These are phyloP conservation scores for Siphamia tubifer DNA, from an alignment of 2,113 vertebrate species.

Conservation along the genomic window DNA sequence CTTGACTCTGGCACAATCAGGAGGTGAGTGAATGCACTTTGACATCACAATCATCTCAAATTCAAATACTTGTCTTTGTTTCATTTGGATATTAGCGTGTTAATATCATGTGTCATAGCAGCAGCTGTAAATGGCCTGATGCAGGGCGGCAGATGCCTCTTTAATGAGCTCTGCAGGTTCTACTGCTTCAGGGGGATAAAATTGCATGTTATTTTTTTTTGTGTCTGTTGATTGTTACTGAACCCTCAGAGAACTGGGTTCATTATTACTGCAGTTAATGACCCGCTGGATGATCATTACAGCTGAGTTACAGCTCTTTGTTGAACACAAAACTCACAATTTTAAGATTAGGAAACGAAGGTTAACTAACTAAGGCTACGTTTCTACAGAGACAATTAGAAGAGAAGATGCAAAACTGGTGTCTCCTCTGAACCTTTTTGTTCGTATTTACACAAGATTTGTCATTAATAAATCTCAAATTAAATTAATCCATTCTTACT, in stretches of 20 bases:
- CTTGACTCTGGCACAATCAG: slow-evolving; percentile 88
- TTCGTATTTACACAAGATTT: no score
- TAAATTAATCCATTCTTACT: no score
- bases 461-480: no score
- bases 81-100: background rate
- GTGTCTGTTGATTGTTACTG: slow-evolving; percentile 10
- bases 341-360: no score
- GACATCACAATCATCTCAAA: no score
- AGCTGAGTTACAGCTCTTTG: slow-evolving; percentile 5
- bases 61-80: no score
- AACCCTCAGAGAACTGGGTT: slow-evolving; percentile 3
- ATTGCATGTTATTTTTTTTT: background rate
- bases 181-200: background rate
- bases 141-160: background rate
- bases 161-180: slow-evolving; percentile 28
- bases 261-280: slow-evolving; percentile 17
- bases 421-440: no score
- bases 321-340: no score
- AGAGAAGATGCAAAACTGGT: no score
- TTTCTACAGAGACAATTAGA: no score
- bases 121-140: background rate
- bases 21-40: slow-evolving; percentile 89
- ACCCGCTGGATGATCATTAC: slow-evolving; percentile 1
- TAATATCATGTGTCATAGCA: background rate
- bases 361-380: no score